Evolutionary conservation across 2,113 vertebrate species (phyloP).

Genomic region (Datnioides undecimradiatus): DNA sequence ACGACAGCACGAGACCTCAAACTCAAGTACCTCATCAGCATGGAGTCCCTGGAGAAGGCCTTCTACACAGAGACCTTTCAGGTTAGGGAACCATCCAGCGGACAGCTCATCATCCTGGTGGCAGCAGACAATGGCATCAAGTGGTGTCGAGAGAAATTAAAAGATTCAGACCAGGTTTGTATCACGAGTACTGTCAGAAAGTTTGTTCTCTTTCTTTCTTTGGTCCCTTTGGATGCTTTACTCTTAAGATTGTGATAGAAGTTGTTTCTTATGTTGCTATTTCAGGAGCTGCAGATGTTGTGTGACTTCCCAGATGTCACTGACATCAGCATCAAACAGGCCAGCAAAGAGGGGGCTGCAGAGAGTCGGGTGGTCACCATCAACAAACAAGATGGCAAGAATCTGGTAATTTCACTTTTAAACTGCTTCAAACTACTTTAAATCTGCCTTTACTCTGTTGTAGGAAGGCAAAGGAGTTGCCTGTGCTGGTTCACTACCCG

Average conservation of each 20-base stretch:
- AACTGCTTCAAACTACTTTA: too few species aligned
- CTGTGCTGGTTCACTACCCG: neutral
- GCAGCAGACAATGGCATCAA: constrained; percentile 93
- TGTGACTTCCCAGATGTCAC: constrained; percentile 98
- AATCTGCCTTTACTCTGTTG: neutral
- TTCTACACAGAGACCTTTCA: constrained; percentile 97
- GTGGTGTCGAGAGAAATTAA: constrained; percentile 88
- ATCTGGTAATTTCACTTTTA: constrained; percentile 85
- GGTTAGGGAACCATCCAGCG: constrained; percentile 88
- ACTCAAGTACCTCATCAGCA: constrained; percentile 97
- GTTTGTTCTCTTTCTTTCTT: neutral
- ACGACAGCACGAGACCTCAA: constrained; percentile 93
- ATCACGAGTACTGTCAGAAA: neutral
- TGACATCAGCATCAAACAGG: constrained; percentile 95
- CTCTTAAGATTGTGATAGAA: neutral
- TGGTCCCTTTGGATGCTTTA: neutral
- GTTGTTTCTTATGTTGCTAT: neutral
- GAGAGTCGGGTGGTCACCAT: constrained; percentile 96
- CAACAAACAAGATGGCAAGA: constrained; percentile 94
- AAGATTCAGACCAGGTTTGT: constrained; percentile 84
- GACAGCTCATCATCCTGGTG: constrained; percentile 90
- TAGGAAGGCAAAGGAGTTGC: neutral
- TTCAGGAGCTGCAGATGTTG: constrained; percentile 91
- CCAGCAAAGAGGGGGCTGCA: constrained; percentile 89
- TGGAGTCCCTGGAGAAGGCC: constrained; percentile 92